These are phyloP conservation scores for Bothrops alternatus DNA, from an alignment of 2,797 vertebrate genomes.

Conservation along the genomic window DNA sequence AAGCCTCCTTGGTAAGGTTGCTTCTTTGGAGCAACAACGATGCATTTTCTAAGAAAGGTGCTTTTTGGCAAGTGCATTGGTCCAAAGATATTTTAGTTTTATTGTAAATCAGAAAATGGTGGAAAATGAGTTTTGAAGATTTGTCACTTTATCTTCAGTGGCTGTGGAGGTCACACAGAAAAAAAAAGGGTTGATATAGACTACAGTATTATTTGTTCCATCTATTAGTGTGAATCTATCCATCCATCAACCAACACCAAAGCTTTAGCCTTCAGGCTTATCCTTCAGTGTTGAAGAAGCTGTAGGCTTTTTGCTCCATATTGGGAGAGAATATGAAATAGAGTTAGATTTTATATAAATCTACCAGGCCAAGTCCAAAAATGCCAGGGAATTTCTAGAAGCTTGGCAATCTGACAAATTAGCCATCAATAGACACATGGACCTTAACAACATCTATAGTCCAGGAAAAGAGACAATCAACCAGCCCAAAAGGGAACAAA, in stretches of 20 bases:
- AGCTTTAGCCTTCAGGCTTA: neutral
- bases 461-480: neutral
- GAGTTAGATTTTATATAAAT: neutral
- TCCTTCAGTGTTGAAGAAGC: neutral
- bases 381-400: neutral
- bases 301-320: neutral
- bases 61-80: neutral
- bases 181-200: neutral
- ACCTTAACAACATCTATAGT: neutral
- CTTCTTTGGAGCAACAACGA: neutral
- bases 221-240: neutral
- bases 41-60: neutral
- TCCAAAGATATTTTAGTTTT: neutral
- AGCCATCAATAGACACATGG: neutral
- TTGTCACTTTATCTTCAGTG: neutral
- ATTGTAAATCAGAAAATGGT: neutral
- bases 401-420: neutral
- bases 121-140: neutral
- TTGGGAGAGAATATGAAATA: neutral
- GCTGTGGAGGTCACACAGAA: neutral
- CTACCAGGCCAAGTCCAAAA: neutral
- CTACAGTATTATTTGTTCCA: neutral
- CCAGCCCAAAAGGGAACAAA: neutral
- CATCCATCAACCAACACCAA: neutral
- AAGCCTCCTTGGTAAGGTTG: neutral